Base-by-base conservation (phyloP, 1,140 invertebrate species). In the Danaus plexippus region DNA sequence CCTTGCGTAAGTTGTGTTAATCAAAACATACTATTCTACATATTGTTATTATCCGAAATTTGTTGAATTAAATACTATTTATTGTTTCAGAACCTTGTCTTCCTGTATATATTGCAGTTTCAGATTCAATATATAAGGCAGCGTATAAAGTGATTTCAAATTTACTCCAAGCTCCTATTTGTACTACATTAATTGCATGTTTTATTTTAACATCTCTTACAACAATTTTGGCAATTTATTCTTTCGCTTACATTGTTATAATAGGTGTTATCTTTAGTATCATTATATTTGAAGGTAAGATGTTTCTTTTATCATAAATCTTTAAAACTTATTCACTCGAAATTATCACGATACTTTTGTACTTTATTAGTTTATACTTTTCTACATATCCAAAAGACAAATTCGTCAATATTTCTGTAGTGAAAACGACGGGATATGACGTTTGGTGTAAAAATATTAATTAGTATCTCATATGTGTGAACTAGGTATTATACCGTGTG, bases 211-310 rank as follows among this genome's bases (percentile, higher is more conserved):
- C 52, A 43, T 32, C 60, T 9, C 44, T 64, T 22, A 59, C 44
- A 8, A 49, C 53, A 11, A 18, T 48, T 52, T 22, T 70, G 46
- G 58, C 50, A 18, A 42, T 66, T 43, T 64, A 64, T 41, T 10
- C 69, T 10, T 45, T 56, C 12, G 46, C 67, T 42, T 49, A 67
- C 42, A 51, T 57, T 48, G 53, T 44, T 42, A 65, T 69, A 18
- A 11, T 65, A 15, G 47, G 60, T 55, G 11, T 70, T 7, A 48
- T 61, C n/a, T n/a, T 55, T 11, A 47, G 55, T 9, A 64, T 75
- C 44, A 50, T 71, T 41, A 44, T 77, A 54, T 40, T 70, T 41
- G 63, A 71, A 72, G 66, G 77, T 78, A 59, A 61, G 47, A 47
- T 43, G 12, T 11, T 46, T 44, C 43, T 49, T 43, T 50, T 3